Conservation (phyloP, 2,113 vertebrate species). For the Calidris pugnax region DNA sequence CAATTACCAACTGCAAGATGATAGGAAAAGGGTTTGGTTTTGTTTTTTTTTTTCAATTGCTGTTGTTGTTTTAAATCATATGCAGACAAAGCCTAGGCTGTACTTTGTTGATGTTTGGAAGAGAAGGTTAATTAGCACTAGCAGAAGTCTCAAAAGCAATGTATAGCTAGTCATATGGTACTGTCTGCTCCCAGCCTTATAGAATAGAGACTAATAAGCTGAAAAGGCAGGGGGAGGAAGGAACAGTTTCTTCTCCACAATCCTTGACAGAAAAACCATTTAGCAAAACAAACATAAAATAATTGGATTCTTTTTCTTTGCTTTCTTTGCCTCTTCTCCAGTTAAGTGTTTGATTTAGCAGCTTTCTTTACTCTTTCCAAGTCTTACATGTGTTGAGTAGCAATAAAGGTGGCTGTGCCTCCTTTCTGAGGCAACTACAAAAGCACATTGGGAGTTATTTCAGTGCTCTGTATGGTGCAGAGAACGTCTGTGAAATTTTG, state of each 20-base stretch:
- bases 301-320: slow-evolving; percentile 69
- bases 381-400: slow-evolving; percentile 20
- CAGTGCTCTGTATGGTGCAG: background rate
- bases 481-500: background rate
- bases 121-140: slow-evolving; percentile 68
- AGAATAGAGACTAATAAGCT: slow-evolving; percentile 46
- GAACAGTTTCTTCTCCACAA: background rate
- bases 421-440: background rate
- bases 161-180: slow-evolving; percentile 28
- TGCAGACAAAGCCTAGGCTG: slow-evolving; percentile 22
- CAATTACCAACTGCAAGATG: fast-evolving
- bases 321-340: slow-evolving; percentile 54
- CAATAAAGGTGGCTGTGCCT: slow-evolving; percentile 1
- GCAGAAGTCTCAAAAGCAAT: slow-evolving; percentile 48
- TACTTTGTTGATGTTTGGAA: slow-evolving; percentile 46
- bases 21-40: background rate
- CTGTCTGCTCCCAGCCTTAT: slow-evolving; percentile 44
- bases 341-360: slow-evolving; percentile 70
- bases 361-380: slow-evolving; percentile 49
- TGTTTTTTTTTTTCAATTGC: background rate
- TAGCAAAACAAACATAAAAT: slow-evolving; percentile 75
- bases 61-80: background rate
- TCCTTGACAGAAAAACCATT: slow-evolving; percentile 63
- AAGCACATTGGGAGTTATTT: background rate
- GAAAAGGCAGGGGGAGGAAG: background rate